Base-by-base conservation (phyloP, 1,140 invertebrate genomes). In the Trichomalopsis sarcophagae region DNA sequence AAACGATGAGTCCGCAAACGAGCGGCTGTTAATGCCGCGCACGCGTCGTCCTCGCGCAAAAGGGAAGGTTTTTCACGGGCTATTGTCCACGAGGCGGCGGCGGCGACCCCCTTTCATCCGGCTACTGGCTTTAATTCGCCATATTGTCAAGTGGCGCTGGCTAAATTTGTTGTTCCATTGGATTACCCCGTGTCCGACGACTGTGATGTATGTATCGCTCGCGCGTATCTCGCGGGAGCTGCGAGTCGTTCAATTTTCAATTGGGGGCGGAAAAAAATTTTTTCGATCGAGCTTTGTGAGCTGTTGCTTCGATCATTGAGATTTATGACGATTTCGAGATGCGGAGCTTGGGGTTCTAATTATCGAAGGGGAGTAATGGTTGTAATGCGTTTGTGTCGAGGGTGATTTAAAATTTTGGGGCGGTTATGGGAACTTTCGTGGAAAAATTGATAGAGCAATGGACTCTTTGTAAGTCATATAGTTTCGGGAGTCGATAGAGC, bases 81-180 rank as follows among this genome's bases (percentile, higher is more conserved):
- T 69, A 85, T 87, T 87, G 83, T 86, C 44, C 55, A n/a, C 73
- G 5, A 21, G 27, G 44, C 73, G 23, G 36, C 33, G 36, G 40
- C 80, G 7, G 5, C 40, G 81, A 1, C 11, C 62, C 78, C 36
- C 30, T 66, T 66, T 66, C 75, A 27, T 50, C 47, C 68, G 11
- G 27, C 50, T 33, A 17, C 36, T 62, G 23, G 79, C 50, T 84
- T 87, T 87, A 88, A 89, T 88, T 89, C 84, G 86, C 80, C 88
- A 87, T 88, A 89, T 89, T 89, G 89, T 88, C 89, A 89, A 89
- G 89, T 89, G 89, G 84, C 81, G 73, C 83, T 68, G 87, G 69
- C 47, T 80, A 89, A 89, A 89, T 87, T 89, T 89, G 88, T 88
- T 89, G 87, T 88, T 89, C 85, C 87, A 87, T 85, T 86, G 87